Percentiles rank a stretch among this genome's conserved stretches.
Conservation (phyloP, 2,797 vertebrate species). For the Channallabes apus region DNA sequence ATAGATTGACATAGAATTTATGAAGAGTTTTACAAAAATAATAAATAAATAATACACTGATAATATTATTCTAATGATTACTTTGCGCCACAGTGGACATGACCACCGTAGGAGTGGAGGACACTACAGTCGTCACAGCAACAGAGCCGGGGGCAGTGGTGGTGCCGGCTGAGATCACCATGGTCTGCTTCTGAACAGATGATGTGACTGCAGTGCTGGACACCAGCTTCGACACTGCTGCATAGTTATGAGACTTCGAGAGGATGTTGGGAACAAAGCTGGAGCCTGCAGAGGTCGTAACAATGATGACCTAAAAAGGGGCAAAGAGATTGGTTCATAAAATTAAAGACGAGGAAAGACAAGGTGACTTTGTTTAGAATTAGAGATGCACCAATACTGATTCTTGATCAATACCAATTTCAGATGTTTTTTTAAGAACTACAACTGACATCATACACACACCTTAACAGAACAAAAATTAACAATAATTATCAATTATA, state of each 20-base stretch:
- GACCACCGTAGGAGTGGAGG: conserved; percentile 88
- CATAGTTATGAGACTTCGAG: conserved; percentile 91
- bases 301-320: conserved; percentile 89
- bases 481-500: too few species aligned
- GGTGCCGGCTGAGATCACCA: conserved; percentile 86
- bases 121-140: conserved; percentile 90
- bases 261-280: conserved; percentile 98
- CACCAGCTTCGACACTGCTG: conserved; percentile 89
- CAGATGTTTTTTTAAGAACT: too few species aligned
- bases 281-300: conserved; percentile 97
- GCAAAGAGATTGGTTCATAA: neutral
- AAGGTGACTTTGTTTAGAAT: too few species aligned
- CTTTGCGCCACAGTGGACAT: conserved; percentile 93
- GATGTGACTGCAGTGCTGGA: conserved; percentile 85
- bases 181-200: conserved; percentile 88
- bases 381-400: too few species aligned
- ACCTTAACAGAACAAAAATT: too few species aligned
- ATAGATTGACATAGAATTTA: neutral
- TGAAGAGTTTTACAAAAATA: neutral
- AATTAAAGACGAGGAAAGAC: too few species aligned
- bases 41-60: neutral
- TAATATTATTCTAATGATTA: conserved; percentile 60
- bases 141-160: conserved; percentile 75
- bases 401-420: too few species aligned
- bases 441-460: too few species aligned